phyloP scores from a whole-genome alignment of 2,888 invertebrate genomes.

The Oscheius sp. region DNA sequence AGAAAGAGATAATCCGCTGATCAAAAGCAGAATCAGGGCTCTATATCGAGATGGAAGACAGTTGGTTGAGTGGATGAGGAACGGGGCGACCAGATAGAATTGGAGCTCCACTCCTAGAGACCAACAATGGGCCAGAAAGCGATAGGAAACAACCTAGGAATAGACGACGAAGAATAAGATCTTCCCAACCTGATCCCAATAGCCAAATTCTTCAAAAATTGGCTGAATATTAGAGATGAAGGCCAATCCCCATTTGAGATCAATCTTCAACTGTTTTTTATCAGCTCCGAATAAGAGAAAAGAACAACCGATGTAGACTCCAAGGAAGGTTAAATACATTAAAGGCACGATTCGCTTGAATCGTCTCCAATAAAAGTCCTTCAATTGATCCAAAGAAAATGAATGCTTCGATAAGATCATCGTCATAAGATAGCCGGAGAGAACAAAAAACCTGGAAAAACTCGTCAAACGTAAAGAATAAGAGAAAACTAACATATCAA shows the following conservation, averaged over 20 bases:
- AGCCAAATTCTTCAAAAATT: conserved; percentile 10
- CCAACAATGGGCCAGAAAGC: conserved; percentile 23
- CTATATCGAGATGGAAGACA: not conserved
- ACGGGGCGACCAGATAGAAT: conserved; percentile 17
- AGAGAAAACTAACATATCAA: conserved; percentile 7
- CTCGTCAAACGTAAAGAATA: not conserved
- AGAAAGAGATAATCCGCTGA: not conserved
- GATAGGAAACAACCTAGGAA: conserved; percentile 7
- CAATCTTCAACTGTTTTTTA: conserved; percentile 11
- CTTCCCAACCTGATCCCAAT: conserved; percentile 21
- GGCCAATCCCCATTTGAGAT: conserved; percentile 10
- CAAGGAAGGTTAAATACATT: not conserved
- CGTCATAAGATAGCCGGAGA: conserved; percentile 17
- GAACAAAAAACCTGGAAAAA: conserved; percentile 17
- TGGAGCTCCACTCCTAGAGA: conserved; percentile 22
- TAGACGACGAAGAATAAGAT: too few relatives aligned
- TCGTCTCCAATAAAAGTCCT: conserved; percentile 11
- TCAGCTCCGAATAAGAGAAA: not conserved
- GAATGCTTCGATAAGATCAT: conserved; percentile 8
- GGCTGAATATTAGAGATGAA: conserved; percentile 21
- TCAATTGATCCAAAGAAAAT: not conserved
- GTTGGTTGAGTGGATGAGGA: conserved; percentile 1
- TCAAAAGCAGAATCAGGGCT: not conserved
- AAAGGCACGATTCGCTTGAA: conserved; percentile 23
- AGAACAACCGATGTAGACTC: conserved; percentile 10